These are phyloP conservation scores for Eupeodes corollae DNA, from an alignment of 1,140 invertebrate genomes.

Conservation along the genomic window DNA sequence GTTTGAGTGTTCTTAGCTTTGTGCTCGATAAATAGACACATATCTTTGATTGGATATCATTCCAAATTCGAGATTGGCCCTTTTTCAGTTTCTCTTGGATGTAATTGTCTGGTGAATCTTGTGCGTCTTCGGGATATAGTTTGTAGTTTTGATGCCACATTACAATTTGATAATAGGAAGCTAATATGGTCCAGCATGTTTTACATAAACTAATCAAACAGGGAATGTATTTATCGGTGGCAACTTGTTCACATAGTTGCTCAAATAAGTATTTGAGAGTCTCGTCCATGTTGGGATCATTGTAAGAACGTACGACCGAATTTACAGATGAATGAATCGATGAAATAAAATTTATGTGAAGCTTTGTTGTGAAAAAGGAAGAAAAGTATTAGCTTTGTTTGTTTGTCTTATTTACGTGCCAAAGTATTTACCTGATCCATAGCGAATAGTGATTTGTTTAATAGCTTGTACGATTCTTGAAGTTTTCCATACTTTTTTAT, in stretches of 20 bases:
- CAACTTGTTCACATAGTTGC: constrained; percentile 63
- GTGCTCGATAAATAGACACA: constrained; percentile 28
- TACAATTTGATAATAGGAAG: constrained; percentile 69
- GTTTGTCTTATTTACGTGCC: too few relatives aligned
- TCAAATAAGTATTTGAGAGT: constrained; percentile 64
- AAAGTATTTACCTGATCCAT: constrained; percentile 69
- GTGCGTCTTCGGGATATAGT: constrained; percentile 34
- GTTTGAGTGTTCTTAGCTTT: constrained; percentile 60
- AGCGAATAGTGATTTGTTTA: constrained; percentile 79
- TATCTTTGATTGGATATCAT: constrained; percentile 88
- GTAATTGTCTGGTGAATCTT: constrained; percentile 47
- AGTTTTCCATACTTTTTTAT: constrained; percentile 61
- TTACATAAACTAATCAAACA: constrained; percentile 74
- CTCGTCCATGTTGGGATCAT: constrained; percentile 50
- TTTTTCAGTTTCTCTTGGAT: constrained; percentile 81
- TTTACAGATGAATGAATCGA: constrained; percentile 84
- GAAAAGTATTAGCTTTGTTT: too few relatives aligned
- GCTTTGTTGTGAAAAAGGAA: constrained; percentile 37
- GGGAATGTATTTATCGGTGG: constrained; percentile 64
- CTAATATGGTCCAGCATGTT: constrained; percentile 68
- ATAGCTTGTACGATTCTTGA: constrained; percentile 70
- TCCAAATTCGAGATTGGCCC: constrained; percentile 78
- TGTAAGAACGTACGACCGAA: constrained; percentile 60
- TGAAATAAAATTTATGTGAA: constrained; percentile 89
- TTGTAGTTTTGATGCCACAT: constrained; percentile 62